A percentile compares a stretch with the other conserved stretches of the same genome.
These are phyloP conservation scores for Sesia bembeciformis DNA, from an alignment of 2,888 invertebrate species.

Conservation along the genomic window DNA sequence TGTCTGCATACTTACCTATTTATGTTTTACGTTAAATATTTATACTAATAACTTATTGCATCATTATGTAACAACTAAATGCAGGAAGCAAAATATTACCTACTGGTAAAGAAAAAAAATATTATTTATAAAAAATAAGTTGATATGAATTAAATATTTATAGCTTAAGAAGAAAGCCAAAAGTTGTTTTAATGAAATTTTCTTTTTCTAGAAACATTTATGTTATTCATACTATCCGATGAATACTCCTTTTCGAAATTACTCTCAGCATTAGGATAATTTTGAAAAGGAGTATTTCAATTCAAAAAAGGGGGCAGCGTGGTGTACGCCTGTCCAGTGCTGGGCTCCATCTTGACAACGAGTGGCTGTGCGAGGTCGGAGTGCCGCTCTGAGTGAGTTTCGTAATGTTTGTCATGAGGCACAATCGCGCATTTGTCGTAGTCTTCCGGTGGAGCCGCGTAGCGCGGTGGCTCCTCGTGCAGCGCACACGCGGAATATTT, in stretches of 20 bases:
- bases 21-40: no score
- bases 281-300: slow-evolving; percentile 77
- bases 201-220: no score
- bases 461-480: slow-evolving; percentile 70
- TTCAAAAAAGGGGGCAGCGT: slow-evolving; percentile 86
- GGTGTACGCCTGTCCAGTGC: slow-evolving; percentile 76
- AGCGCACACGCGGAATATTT: slow-evolving; percentile 63
- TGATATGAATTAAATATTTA: no score
- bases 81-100: no score
- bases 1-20: no score
- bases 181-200: no score
- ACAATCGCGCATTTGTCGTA: slow-evolving; percentile 77
- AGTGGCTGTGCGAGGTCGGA: slow-evolving; percentile 54
- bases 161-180: no score
- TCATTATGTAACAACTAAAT: no score
- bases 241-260: slow-evolving; percentile 73
- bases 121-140: no score
- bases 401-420: slow-evolving; percentile 62
- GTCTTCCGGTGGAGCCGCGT: slow-evolving; percentile 69
- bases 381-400: slow-evolving; percentile 47
- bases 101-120: no score
- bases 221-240: neutral
- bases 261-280: slow-evolving; percentile 50
- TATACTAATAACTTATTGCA: no score
- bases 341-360: slow-evolving; percentile 76